Base-by-base conservation (phyloP, 2,888 invertebrate species). In the Podabrus alpinus region DNA sequence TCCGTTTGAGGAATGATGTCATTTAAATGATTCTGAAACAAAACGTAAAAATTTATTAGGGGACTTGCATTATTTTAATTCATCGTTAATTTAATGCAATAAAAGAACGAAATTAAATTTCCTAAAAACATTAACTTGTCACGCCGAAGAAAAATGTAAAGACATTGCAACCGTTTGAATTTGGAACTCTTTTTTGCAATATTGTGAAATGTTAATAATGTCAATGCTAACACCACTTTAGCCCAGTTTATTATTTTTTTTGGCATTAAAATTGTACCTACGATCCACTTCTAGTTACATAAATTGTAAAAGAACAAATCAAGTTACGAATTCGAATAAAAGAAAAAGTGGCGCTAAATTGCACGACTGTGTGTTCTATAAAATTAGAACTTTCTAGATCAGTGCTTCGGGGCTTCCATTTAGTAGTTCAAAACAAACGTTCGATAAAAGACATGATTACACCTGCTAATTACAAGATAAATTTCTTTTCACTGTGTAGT, bases 161-260 rank as follows among this genome's bases (percentile, higher is more conserved):
- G 45, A 45, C 45, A 45, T 45, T n/a, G 45, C 45, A 45, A 45
- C 45, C n/a, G n/a, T n/a, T n/a, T 45, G 45, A 45, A 45, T 45
- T 45, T 45, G 45, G 45, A n/a, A 45, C n/a, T 69, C 15, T 62
- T 29, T 29, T 66, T 66, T 59, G 15, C 59, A n/a, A 29, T 29
- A 68, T 72, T 72, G 62, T 61, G 62, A 72, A 72, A 72, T 68
- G 61, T 45, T 68, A 72, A 66, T 66, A 60, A 68, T 72, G 72
- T 72, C 72, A 72, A 72, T 72, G 72, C 72, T 72, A 72, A 72
- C 72, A 45, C 61, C 67, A 72, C 21, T 68, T 61, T 68, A 59
- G 60, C 68, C 45, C 62, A 59, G 21, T 25, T 72, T 15, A n/a
- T 45, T 45, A 45, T 45, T 45, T 45, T 25, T n/a, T 66, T 60